These are phyloP conservation scores for Elachura formosa DNA, from an alignment of 2,113 vertebrate species.

Conservation along the genomic window DNA sequence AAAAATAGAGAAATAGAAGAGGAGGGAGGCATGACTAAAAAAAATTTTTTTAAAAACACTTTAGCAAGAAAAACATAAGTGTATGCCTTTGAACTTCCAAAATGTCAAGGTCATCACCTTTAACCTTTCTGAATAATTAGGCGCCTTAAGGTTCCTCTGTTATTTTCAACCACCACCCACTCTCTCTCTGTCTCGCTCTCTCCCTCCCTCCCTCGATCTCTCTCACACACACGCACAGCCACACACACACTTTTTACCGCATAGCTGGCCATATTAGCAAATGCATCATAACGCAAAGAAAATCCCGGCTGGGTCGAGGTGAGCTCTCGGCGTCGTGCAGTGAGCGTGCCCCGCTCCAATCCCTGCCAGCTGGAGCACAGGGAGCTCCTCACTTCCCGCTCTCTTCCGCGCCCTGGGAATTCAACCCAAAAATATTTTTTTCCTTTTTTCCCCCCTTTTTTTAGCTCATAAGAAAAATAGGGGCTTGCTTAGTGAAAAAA, in stretches of 20 bases:
- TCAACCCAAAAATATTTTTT: background rate
- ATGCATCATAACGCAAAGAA: conserved; percentile 64
- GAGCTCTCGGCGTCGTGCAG: background rate
- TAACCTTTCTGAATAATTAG: conserved; percentile 88
- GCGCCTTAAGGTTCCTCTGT: conserved; percentile 80
- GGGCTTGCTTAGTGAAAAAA: background rate
- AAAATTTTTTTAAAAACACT: conserved; percentile 28
- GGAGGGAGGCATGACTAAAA: conserved; percentile 7
- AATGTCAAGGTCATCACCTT: conserved; percentile 92
- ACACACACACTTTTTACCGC: conserved; percentile 62
- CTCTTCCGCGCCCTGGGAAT: background rate
- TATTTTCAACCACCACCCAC: conserved; percentile 80
- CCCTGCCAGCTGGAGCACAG: background rate
- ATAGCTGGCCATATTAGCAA: conserved; percentile 47
- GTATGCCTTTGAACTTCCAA: conserved; percentile 89
- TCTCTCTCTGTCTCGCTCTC: background rate
- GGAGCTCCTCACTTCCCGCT: background rate
- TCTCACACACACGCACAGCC: background rate
- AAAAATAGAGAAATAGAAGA: background rate
- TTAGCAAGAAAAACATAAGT: conserved; percentile 73
- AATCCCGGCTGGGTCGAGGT: conserved; percentile 33
- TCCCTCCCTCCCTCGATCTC: background rate
- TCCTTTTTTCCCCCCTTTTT: too few species aligned
- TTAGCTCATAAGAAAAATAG: background rate
- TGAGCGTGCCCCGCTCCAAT: background rate